Percentiles rank a stretch among this genome's conserved stretches.
phyloP scores from a whole-genome alignment of 2,797 vertebrate species.

The Gymnocypris eckloni region DNA sequence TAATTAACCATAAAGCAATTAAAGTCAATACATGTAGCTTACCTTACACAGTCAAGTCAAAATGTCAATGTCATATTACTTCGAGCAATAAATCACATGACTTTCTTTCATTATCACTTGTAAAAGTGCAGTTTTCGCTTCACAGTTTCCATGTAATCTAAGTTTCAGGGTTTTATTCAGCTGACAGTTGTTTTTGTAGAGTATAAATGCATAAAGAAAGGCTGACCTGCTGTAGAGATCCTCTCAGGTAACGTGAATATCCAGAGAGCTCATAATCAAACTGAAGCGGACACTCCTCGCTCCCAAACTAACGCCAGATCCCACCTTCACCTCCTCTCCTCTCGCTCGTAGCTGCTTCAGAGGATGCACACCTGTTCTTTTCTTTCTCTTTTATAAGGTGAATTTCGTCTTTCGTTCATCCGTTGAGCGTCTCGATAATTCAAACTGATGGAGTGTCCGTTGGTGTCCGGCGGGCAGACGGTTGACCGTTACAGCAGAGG shows the following conservation, averaged over 20 bases:
- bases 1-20: background rate
- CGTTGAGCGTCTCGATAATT: background rate
- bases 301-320: conserved; percentile 6
- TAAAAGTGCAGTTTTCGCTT: background rate
- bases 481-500: background rate
- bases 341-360: too few relatives aligned
- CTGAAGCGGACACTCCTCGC: background rate
- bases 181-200: too few relatives aligned
- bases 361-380: too few relatives aligned
- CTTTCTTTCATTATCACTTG: background rate
- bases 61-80: too few relatives aligned
- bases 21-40: background rate
- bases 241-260: background rate
- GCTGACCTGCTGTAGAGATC: background rate
- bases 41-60: too few relatives aligned
- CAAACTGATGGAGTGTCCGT: background rate
- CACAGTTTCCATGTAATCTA: background rate
- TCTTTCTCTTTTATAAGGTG: too few relatives aligned
- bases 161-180: too few relatives aligned
- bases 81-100: too few relatives aligned
- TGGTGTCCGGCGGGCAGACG: background rate
- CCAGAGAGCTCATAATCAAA: background rate
- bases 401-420: too few relatives aligned
- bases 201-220: background rate
- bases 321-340: background rate